Conservation (phyloP, 2,797 vertebrate species). For the Schizopygopsis pylzovi region DNA sequence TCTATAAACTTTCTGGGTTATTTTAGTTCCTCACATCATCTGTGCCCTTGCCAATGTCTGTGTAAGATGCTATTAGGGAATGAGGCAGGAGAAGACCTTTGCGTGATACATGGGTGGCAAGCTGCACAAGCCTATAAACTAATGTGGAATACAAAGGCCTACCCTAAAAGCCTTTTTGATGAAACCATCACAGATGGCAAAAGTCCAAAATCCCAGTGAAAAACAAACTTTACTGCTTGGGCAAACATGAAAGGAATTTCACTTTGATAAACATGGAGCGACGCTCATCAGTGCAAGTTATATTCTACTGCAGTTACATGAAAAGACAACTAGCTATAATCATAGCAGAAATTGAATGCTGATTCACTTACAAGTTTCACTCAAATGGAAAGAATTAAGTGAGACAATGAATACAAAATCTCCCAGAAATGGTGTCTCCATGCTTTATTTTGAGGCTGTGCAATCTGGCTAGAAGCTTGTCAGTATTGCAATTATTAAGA, state of each 20-base stretch:
- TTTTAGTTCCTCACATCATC: slow-evolving; percentile 24
- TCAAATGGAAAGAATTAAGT: neutral
- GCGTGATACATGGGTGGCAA: neutral
- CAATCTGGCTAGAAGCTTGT: neutral
- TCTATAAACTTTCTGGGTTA: slow-evolving; percentile 15
- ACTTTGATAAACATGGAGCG: neutral
- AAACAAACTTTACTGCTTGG: slow-evolving; percentile 12
- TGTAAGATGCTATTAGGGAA: slow-evolving; percentile 11
- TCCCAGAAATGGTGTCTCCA: neutral
- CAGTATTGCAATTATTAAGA: slow-evolving; percentile 3
- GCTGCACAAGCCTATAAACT: neutral
- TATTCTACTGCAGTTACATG: neutral
- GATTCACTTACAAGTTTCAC: neutral
- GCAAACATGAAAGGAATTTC: slow-evolving; percentile 7
- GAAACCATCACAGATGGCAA: neutral
- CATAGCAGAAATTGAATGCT: neutral
- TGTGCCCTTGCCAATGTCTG: slow-evolving; percentile 2
- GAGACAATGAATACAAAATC: neutral
- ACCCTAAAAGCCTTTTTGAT: neutral
- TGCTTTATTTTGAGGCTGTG: neutral
- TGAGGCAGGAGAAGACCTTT: neutral
- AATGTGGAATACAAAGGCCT: neutral
- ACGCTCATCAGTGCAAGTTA: neutral
- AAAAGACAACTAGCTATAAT: neutral
- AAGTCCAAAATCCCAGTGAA: slow-evolving; percentile 25